These are phyloP conservation scores for Chaenocephalus aceratus DNA, from an alignment of 2,113 vertebrate species.

Conservation along the genomic window DNA sequence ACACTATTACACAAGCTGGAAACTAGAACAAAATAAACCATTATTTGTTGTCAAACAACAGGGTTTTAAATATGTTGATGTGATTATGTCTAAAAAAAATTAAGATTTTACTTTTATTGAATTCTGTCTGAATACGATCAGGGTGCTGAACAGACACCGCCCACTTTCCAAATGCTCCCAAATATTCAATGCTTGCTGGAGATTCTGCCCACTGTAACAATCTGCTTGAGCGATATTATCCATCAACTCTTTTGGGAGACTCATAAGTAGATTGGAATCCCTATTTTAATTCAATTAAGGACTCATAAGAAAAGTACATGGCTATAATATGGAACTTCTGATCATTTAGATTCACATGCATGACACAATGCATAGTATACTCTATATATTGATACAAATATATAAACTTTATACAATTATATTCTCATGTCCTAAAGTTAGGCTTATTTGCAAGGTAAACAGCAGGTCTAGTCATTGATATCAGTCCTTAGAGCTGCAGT, in stretches of 20 bases:
- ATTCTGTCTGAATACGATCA: constrained; percentile 14
- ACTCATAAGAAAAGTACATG: background rate
- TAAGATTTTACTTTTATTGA: background rate
- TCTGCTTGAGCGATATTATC: background rate
- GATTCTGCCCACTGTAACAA: constrained; percentile 1
- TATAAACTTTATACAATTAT: background rate
- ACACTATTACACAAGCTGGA: background rate
- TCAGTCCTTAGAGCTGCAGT: no score
- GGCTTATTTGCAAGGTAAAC: background rate
- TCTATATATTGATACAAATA: background rate
- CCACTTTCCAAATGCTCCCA: constrained; percentile 62
- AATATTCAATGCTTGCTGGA: constrained; percentile 7
- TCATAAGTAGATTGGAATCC: background rate
- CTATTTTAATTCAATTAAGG: background rate
- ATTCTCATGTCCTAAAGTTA: background rate
- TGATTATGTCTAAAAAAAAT: constrained; percentile 6
- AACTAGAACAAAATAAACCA: background rate
- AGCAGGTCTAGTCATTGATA: background rate
- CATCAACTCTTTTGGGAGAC: background rate
- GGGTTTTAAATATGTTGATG: constrained; percentile 9
- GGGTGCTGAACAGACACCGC: constrained; percentile 43
- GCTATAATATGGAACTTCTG: background rate
- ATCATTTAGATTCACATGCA: background rate
- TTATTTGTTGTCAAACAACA: background rate
- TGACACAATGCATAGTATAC: background rate